These are phyloP conservation scores for Buceros bicornis DNA, from an alignment of 2,797 vertebrate genomes.

Conservation along the genomic window DNA sequence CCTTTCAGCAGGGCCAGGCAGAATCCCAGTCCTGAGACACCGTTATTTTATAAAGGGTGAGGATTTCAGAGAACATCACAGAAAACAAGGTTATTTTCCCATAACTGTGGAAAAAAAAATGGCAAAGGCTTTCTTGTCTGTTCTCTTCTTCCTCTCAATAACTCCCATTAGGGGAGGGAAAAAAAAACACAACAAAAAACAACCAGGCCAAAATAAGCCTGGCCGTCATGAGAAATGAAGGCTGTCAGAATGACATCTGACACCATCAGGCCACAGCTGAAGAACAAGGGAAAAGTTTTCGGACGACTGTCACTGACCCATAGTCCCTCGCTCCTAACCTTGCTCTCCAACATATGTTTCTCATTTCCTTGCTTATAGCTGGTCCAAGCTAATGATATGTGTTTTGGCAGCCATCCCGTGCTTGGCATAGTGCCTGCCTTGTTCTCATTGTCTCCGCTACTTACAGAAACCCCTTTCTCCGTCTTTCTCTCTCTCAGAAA, in stretches of 20 bases:
- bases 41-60: slow-evolving; percentile 86
- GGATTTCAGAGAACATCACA: slow-evolving; percentile 89
- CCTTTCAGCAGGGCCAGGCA: slow-evolving; percentile 49
- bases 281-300: slow-evolving; percentile 84
- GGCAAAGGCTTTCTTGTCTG: slow-evolving; percentile 59
- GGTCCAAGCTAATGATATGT: slow-evolving; percentile 85
- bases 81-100: slow-evolving; percentile 94
- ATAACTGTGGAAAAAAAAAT: slow-evolving; percentile 86
- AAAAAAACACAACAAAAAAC: slow-evolving; percentile 48
- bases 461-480: slow-evolving; percentile 84
- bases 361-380: slow-evolving; percentile 87
- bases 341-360: slow-evolving; percentile 85
- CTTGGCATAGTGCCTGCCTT: slow-evolving; percentile 85
- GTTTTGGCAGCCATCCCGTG: slow-evolving; percentile 83
- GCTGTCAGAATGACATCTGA: slow-evolving; percentile 85
- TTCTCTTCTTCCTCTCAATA: slow-evolving; percentile 66
- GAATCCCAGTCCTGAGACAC: slow-evolving; percentile 71
- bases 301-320: slow-evolving; percentile 83
- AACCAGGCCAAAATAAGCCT: slow-evolving; percentile 65
- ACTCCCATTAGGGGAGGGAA: slow-evolving; percentile 70
- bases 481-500: slow-evolving; percentile 78
- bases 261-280: slow-evolving; percentile 81
- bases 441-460: slow-evolving; percentile 87
- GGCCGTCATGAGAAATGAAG: slow-evolving; percentile 82
- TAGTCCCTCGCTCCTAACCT: slow-evolving; percentile 85